Conservation (phyloP, 2,888 invertebrate genomes). For the Drosophila gaucha region DNA sequence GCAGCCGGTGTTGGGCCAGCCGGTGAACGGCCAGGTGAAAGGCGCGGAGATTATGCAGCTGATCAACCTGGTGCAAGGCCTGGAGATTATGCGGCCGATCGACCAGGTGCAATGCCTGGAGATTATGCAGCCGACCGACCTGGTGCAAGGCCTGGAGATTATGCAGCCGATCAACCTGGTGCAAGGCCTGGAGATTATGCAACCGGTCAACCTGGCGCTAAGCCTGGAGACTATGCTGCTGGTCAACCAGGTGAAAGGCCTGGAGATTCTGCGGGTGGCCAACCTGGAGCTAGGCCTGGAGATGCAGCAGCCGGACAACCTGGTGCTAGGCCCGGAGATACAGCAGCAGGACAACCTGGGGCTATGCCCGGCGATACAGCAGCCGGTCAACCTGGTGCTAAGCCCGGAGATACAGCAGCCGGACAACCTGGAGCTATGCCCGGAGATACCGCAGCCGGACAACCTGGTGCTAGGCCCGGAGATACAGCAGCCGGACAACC, state of each 20-base stretch:
- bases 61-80: neutral
- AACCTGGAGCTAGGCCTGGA: too few relatives aligned
- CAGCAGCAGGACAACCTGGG: neutral
- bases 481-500: neutral
- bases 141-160: neutral
- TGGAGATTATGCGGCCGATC: neutral
- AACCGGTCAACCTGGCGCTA: neutral
- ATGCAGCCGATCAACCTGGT: neutral
- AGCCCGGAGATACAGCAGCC: neutral
- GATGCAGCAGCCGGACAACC: neutral
- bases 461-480: neutral
- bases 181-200: neutral
- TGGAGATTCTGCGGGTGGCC: too few relatives aligned
- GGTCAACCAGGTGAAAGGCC: neutral
- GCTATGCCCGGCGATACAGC: neutral
- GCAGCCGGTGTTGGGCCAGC: too few relatives aligned
- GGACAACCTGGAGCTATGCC: constrained; percentile 1
- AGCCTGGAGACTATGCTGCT: neutral
- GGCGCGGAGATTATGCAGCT: neutral
- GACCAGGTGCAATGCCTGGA: neutral
- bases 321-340: neutral
- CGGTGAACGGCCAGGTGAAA: neutral
- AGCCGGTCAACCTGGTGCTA: neutral
- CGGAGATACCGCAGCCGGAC: neutral
- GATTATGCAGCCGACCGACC: neutral